Conservation (phyloP, 2,797 vertebrate species). For the Dendrocincla tyrannina region DNA sequence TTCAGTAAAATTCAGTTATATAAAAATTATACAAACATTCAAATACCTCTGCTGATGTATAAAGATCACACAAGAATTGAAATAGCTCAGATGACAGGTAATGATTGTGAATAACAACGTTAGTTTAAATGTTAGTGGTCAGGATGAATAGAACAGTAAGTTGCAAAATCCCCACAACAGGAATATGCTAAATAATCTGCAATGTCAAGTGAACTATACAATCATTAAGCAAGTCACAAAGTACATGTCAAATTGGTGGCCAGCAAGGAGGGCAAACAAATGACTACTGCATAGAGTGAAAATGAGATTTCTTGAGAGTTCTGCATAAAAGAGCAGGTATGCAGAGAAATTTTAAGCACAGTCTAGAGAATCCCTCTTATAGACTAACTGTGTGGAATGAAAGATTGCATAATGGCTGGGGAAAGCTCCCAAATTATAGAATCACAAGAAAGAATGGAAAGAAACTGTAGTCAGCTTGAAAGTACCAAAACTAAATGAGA, state of each 20-base stretch:
- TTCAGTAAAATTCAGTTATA: neutral
- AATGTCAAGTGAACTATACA: neutral
- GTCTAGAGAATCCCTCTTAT: neutral
- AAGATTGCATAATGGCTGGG: neutral
- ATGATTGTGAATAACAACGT: neutral
- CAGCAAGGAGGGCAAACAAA: neutral
- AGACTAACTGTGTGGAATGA: neutral
- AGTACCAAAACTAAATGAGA: neutral
- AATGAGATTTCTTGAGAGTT: neutral
- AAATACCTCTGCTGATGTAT: neutral
- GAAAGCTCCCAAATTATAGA: neutral
- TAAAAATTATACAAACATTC: neutral
- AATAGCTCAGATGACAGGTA: neutral
- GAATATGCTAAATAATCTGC: neutral
- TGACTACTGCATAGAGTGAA: neutral
- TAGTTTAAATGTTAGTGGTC: neutral
- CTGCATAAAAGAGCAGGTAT: neutral
- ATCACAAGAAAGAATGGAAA: neutral
- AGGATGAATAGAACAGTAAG: neutral
- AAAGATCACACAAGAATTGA: neutral
- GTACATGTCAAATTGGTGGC: neutral
- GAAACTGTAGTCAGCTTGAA: neutral
- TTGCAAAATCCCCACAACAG: neutral
- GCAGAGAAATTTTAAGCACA: neutral
- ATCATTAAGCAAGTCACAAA: neutral